Evolutionary conservation across 1,140 invertebrate genomes (phyloP), one percentile per base, ranked within the genome.

Genomic region (Sarcophaga peregrina): DNA sequence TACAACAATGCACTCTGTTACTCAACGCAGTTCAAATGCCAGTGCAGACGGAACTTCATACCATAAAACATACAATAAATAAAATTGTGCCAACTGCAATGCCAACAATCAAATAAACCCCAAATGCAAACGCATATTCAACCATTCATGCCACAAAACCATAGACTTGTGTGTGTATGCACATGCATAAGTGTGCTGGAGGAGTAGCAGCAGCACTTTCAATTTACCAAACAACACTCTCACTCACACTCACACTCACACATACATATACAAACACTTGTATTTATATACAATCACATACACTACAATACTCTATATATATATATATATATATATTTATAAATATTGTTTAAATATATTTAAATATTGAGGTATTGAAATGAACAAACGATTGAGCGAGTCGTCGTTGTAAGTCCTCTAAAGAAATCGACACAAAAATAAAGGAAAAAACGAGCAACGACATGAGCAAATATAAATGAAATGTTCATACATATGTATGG

Each of bases 51-150:
- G 62, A 68, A 68, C 62, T 68, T n/a, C 62, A 68, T 20, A n/a
- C 7, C 17, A 68, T 68, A 20, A 17, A 68, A 25, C 62, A 68
- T 68, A 68, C 62, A 68, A 68, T 68, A 68, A 68, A 68, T 68
- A 68, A 68, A 37, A 68, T 68, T 68, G 62, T 68, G 62, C 62
- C 62, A 68, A 68, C 62, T 68, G 62, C 62, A 68, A 20, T 68
- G 20, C 20, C 15, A 68, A 68, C 62, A 68, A 68, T n/a, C 54
- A 13, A 5, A 15, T n/a, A 58, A n/a, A 68, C 15, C 62, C 6
- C 17, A 62, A n/a, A 62, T 37, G 25, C 54, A 9, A 20, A 68
- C 62, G 9, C 17, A 58, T 0, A 68, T 68, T 17, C 62, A 68
- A 8, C 9, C 17, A 58, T 58, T 13, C n/a, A 58, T 58, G n/a